Evolutionary conservation across 1,140 invertebrate species (phyloP), one percentile per base, ranked within the genome.

Genomic region (Tetramorium alpestre): DNA sequence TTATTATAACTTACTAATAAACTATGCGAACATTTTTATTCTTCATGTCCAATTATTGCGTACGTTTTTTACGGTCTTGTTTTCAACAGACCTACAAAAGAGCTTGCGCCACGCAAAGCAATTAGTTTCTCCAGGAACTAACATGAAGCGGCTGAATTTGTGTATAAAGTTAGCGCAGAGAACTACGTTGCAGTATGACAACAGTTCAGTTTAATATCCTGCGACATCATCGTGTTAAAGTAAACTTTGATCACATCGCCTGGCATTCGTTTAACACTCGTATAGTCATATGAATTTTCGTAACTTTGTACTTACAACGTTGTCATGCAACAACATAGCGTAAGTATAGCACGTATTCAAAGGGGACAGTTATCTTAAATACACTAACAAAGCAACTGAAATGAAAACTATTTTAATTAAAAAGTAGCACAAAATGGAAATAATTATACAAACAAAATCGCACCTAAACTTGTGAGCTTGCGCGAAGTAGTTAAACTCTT

Each of bases 161-260:
- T 70, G 77, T 81, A 56, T 70, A 81, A 81, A 81, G 78, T 81
- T 81, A 81, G 41, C 65, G 64, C 10, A 28, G 77, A 81, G 64
- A 81, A 54, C 47, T 70, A 38, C 64, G 64, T 81, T 69, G 47
- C 49, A 56, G 77, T 41, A 67, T 81, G 77, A 81, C 77, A 81
- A 81, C 77, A 81, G 77, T 81, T 81, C 47, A 54, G 62, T 81
- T 81, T 81, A 69, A 70, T 81, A 70, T 70, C 78, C 64, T 13
- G 47, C 65, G 64, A 44, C 65, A 47, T 28, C 75, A 38, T 38
- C 75, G 65, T 56, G 78, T 81, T 58, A 41, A 70, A 56, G 38
- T 70, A 81, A 70, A 81, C 78, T 81, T 81, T 56, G 64, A 81
- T 81, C 47, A 81, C 47, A 28, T 69, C 5, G 64, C 22, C 56